Conservation (phyloP, 2,797 vertebrate genomes). For the Sebastes alutus region DNA sequence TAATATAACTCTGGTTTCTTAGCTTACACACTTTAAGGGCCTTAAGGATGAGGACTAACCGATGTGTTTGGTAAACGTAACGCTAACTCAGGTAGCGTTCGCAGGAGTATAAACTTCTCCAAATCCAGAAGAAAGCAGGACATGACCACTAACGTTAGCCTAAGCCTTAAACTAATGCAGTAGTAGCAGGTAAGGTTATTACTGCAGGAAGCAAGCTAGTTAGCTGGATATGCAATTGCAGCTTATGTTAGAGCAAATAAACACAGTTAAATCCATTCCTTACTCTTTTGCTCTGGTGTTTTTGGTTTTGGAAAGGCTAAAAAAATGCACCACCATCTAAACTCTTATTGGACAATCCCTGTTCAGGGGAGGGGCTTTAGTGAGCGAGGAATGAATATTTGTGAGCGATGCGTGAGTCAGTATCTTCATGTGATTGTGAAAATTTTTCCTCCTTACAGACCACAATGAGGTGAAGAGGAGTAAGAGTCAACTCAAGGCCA, state of each 20-base stretch:
- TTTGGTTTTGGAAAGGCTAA: background rate
- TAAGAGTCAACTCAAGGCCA: slow-evolving; percentile 85
- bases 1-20: background rate
- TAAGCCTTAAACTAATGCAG: background rate
- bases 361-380: background rate
- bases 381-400: background rate
- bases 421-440: slow-evolving; percentile 1
- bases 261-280: background rate
- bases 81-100: no score
- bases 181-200: background rate
- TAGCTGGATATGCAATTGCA: background rate
- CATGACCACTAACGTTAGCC: no score
- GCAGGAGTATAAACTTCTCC: no score
- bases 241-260: background rate
- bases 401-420: background rate
- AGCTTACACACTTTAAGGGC: background rate
- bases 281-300: background rate
- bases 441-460: slow-evolving; percentile 75
- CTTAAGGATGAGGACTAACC: background rate
- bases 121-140: no score
- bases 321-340: background rate
- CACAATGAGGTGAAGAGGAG: slow-evolving; percentile 90
- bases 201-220: background rate
- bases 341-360: background rate
- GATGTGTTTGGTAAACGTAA: background rate